A percentile compares a stretch with the other conserved stretches of the same genome.
Evolutionary conservation across 2,888 invertebrate genomes (phyloP).

Genomic region (Toxonevra muliebris): DNA sequence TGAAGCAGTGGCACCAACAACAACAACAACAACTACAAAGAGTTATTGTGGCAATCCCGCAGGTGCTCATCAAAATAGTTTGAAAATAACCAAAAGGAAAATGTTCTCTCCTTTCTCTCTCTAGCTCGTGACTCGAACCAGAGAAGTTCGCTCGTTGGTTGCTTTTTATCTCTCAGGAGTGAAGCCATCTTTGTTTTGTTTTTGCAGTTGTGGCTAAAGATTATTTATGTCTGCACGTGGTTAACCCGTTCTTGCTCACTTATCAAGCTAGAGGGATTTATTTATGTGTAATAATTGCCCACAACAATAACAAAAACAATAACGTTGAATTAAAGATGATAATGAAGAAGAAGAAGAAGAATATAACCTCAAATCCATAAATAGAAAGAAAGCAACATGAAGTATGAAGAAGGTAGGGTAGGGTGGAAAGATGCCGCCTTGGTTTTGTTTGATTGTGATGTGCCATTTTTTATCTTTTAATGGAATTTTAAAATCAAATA

Average conservation of each 20-base stretch:
- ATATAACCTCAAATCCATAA: slow-evolving; percentile 1
- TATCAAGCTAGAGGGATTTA: neutral
- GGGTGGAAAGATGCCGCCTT: neutral
- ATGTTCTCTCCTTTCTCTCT: too few relatives aligned
- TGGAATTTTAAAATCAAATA: slow-evolving; percentile 57
- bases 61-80: too few relatives aligned
- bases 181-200: too few relatives aligned
- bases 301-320: slow-evolving; percentile 1
- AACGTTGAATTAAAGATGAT: slow-evolving; percentile 34
- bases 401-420: neutral
- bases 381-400: slow-evolving; percentile 24
- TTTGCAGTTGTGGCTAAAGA: neutral
- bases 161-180: too few relatives aligned
- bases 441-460: neutral
- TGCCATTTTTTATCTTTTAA: slow-evolving; percentile 52
- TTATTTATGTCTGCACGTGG: slow-evolving; percentile 47
- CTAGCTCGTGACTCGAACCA: too few relatives aligned
- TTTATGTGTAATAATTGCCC: slow-evolving; percentile 35
- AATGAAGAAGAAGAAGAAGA: slow-evolving; percentile 12
- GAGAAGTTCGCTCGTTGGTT: too few relatives aligned
- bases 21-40: too few relatives aligned
- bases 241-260: slow-evolving; percentile 40
- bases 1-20: neutral
- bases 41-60: too few relatives aligned
- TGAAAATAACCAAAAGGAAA: too few relatives aligned